Conservation (phyloP, 2,888 invertebrate genomes). For the Crepidodera aurea region DNA sequence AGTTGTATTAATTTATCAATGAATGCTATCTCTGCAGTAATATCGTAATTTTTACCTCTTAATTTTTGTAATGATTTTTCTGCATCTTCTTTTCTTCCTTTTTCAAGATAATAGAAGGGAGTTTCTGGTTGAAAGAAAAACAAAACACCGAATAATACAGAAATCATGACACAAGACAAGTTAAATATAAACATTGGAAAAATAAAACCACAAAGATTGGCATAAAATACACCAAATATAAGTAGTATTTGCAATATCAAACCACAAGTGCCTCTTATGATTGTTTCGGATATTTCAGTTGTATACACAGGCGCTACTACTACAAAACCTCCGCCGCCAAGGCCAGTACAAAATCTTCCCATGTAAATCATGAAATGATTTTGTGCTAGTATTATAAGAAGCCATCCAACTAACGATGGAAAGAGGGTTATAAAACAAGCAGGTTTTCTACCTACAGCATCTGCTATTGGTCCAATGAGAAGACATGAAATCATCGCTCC, state of each 20-base stretch:
- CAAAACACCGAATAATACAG: not conserved
- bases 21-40: not conserved
- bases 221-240: not conserved
- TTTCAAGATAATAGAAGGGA: not conserved
- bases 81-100: not conserved
- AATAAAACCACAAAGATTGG: not conserved
- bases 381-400: not conserved
- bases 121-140: not conserved
- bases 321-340: not conserved
- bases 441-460: not conserved
- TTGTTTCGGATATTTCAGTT: not conserved
- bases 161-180: not conserved
- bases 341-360: not conserved
- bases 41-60: constrained; percentile 1
- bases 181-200: not conserved
- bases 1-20: not conserved
- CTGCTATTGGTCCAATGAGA: not conserved
- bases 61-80: not conserved
- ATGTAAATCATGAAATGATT: not conserved
- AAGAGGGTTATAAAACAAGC: not conserved
- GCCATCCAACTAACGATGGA: not conserved
- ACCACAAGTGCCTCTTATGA: not conserved
- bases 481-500: not conserved
- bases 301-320: not conserved
- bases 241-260: not conserved